phyloP scores from a whole-genome alignment of 1,140 invertebrate genomes.

The fruit fly (Drosophila melanogaster) region Release_6_plus_ISO1_MT NT_033777.3:27385001-27385500 shows the following conservation, averaged over 20 bases:
- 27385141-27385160: constrained; percentile 63
- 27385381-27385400: constrained; percentile 83
- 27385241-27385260: constrained; percentile 55
- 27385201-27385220: constrained; percentile 19
- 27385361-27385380: constrained; percentile 74
- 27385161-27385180: constrained; percentile 73
- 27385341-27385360: constrained; percentile 31
- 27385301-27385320: neutral
- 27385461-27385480: constrained; percentile 34
- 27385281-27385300: neutral
- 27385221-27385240: constrained; percentile 79
- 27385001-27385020: constrained; percentile 36
- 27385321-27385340: neutral
- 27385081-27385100: constrained; percentile 69
- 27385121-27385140: neutral
- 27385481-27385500: constrained; percentile 17
- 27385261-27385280: constrained; percentile 72
- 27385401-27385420: constrained; percentile 80
- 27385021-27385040: constrained; percentile 74
- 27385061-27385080: constrained; percentile 67
- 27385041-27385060: constrained; percentile 70
- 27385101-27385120: constrained; percentile 2
- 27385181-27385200: constrained; percentile 67
- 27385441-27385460: neutral
- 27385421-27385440: constrained; percentile 31